These are phyloP conservation scores for Pogonomyrmex barbatus DNA, from an alignment of 1,140 invertebrate genomes.

Conservation along the genomic window DNA sequence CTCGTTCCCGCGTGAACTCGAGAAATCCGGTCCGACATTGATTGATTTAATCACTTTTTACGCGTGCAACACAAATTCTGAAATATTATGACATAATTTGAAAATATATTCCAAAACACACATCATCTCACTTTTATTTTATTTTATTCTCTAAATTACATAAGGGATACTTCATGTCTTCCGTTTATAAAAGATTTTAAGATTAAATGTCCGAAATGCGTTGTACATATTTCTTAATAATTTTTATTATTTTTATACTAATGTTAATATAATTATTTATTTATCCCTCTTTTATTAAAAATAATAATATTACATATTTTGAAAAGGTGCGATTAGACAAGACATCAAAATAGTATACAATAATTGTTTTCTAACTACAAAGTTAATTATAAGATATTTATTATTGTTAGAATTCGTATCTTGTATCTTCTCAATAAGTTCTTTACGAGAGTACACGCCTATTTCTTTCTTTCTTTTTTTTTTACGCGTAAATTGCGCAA, in stretches of 20 bases:
- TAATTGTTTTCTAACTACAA: background rate
- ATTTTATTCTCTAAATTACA: background rate
- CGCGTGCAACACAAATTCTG: background rate
- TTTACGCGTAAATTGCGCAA: conserved; percentile 6
- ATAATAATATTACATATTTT: background rate
- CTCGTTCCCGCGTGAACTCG: background rate
- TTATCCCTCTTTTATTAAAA: background rate
- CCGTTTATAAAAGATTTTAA: background rate
- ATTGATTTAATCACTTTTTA: conserved; percentile 29
- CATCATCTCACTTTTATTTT: background rate
- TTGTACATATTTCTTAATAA: background rate
- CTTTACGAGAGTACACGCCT: background rate
- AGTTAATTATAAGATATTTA: background rate
- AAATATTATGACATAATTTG: background rate
- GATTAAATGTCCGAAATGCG: background rate
- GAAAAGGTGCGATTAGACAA: background rate
- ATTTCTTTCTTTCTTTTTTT: conserved; percentile 9
- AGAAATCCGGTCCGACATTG: conserved; percentile 31
- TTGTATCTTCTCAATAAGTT: background rate
- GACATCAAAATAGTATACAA: background rate
- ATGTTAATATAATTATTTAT: background rate
- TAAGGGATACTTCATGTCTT: background rate
- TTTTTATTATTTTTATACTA: background rate
- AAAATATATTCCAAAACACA: background rate
- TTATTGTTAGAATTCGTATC: conserved; percentile 3